phyloP scores from a whole-genome alignment of 2,113 vertebrate genomes.

The Myotis davidii region DNA sequence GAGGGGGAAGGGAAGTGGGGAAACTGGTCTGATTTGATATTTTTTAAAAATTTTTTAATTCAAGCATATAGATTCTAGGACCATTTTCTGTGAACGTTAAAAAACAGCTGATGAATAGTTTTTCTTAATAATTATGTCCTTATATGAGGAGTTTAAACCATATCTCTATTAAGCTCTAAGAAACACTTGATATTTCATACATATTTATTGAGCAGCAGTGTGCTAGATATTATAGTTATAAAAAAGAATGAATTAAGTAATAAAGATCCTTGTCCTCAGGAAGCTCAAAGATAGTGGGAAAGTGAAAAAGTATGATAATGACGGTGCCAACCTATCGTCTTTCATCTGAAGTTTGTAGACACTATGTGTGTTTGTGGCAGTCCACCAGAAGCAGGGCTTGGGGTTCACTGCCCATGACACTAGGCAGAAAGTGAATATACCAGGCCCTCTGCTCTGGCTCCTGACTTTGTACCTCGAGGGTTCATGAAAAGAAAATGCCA shows the following conservation, averaged over 20 bases:
- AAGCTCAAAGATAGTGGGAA: neutral
- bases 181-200: neutral
- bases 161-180: neutral
- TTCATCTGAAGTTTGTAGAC: neutral
- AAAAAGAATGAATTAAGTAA: neutral
- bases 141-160: neutral
- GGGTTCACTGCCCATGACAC: neutral
- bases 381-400: neutral
- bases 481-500: neutral
- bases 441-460: neutral
- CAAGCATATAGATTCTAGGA: neutral
- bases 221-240: neutral
- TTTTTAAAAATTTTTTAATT: neutral
- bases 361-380: neutral
- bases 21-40: neutral
- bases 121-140: slow-evolving; percentile 1
- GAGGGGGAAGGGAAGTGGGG: rapidly evolving
- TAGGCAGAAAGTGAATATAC: neutral
- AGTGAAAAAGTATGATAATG: neutral
- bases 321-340: neutral
- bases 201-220: neutral
- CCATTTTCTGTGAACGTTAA: neutral
- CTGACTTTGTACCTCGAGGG: neutral
- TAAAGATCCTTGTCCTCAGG: neutral
- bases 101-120: neutral